Evolutionary conservation across 2,888 invertebrate species (phyloP).

Genomic region (Chrysolina haemoptera): DNA sequence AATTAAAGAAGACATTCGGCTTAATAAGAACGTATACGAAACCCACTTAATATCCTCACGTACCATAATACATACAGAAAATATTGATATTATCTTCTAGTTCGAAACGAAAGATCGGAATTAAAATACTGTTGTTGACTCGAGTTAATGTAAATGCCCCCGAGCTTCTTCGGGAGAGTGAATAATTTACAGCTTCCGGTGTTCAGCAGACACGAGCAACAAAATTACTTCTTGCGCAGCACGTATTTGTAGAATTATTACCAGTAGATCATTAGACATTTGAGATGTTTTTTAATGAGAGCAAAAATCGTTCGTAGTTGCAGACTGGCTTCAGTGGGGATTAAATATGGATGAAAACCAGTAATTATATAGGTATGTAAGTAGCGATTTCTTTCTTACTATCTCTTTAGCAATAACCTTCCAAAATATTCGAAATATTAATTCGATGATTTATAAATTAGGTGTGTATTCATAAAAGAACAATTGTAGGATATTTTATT

Average conservation of each 20-base stretch:
- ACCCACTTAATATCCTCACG: background rate
- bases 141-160: background rate
- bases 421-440: no score
- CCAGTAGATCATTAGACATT: conserved; percentile 24
- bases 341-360: background rate
- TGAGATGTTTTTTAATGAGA: conserved; percentile 17
- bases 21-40: no score
- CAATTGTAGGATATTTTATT: no score
- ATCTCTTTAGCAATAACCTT: no score
- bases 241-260: conserved; percentile 25
- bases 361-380: no score
- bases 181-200: conserved; percentile 30
- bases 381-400: no score
- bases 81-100: conserved; percentile 16
- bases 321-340: background rate
- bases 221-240: conserved; percentile 23
- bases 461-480: no score
- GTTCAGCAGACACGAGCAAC: conserved; percentile 15
- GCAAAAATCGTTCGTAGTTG: background rate
- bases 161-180: background rate
- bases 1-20: no score
- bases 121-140: conserved; percentile 16
- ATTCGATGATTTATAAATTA: no score
- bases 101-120: conserved; percentile 14
- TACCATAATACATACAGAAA: background rate